Evolutionary conservation across 2,888 invertebrate species (phyloP).

Genomic region (Sylvicola fuscatus): DNA sequence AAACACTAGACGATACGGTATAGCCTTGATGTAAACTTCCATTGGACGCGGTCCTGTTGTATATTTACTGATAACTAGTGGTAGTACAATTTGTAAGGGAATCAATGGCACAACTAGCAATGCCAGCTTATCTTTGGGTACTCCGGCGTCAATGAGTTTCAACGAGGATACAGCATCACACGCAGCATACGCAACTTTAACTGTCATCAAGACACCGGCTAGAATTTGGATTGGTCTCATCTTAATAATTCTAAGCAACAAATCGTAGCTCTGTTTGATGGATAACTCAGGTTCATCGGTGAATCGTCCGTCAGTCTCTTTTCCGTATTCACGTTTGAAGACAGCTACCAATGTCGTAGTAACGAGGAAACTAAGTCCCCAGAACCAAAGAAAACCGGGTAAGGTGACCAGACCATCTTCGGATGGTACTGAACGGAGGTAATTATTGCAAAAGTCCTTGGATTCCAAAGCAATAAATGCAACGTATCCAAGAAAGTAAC

Average conservation of each 20-base stretch:
- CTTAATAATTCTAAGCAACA: constrained; percentile 62
- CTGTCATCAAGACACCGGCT: constrained; percentile 64
- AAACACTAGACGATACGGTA: constrained; percentile 70
- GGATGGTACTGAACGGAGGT: constrained; percentile 51
- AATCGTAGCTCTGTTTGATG: constrained; percentile 55
- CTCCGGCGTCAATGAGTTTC: constrained; percentile 89
- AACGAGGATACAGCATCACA: constrained; percentile 87
- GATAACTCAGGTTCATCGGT: constrained; percentile 19
- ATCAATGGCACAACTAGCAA: constrained; percentile 82
- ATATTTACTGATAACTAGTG: constrained; percentile 51
- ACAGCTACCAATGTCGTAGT: constrained; percentile 78
- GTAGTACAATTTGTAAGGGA: constrained; percentile 83
- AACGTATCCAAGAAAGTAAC: constrained; percentile 92
- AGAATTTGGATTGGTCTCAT: constrained; percentile 63
- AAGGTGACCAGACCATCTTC: constrained; percentile 51
- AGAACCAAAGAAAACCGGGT: constrained; percentile 77
- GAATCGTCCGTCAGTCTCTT: constrained; percentile 25
- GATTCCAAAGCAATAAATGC: constrained; percentile 93
- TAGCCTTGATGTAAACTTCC: constrained; percentile 69
- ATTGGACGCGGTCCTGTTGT: constrained; percentile 79
- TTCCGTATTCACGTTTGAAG: constrained; percentile 56
- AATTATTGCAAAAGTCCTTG: constrained; percentile 85
- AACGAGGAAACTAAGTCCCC: constrained; percentile 81
- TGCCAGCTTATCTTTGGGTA: constrained; percentile 87
- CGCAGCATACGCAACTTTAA: constrained; percentile 87